These are phyloP conservation scores for Engystomops pustulosus DNA, from an alignment of 2,113 vertebrate species.

Conservation along the genomic window DNA sequence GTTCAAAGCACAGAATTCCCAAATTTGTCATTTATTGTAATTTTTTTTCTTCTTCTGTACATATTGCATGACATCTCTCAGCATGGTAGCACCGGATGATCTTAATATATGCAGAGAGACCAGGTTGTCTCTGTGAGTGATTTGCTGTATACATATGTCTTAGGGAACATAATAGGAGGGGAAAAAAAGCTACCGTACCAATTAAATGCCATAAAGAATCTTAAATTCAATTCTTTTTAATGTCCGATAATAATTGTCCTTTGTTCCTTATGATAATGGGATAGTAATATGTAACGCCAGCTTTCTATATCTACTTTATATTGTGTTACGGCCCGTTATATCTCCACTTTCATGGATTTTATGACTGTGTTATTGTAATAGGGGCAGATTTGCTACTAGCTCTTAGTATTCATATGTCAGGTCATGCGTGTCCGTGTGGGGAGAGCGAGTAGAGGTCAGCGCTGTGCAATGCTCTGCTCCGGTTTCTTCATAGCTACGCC, in stretches of 20 bases:
- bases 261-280: no score
- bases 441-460: neutral
- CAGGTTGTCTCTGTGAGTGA: neutral
- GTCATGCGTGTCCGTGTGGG: neutral
- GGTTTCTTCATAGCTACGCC: neutral
- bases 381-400: constrained; percentile 7
- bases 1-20: no score
- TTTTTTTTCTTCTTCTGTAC: neutral
- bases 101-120: neutral
- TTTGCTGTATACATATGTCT: neutral
- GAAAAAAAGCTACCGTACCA: neutral
- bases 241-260: neutral
- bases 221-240: neutral
- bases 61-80: neutral
- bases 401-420: constrained; percentile 2
- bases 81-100: neutral
- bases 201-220: neutral
- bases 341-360: constrained; percentile 18
- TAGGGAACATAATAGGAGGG: neutral
- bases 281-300: neutral
- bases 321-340: neutral
- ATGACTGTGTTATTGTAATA: constrained; percentile 16
- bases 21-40: no score
- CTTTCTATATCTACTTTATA: neutral
- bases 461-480: neutral